Base-by-base conservation (phyloP, 2,888 invertebrate species). In the Tetanocera ferruginea region DNA sequence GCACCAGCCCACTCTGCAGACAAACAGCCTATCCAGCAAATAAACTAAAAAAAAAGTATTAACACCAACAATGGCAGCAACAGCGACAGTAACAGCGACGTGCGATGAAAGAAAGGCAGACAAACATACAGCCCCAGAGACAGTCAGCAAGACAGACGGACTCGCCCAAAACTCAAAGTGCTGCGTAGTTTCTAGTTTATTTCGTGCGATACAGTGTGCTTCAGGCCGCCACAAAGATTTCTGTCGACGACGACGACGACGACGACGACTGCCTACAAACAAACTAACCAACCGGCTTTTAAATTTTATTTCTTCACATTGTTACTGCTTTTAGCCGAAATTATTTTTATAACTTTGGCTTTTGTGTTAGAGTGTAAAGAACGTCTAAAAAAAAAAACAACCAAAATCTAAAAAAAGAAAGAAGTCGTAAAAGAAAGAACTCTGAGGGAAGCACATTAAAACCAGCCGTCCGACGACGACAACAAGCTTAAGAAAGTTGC, bases 201-300 rank as follows among this genome's bases (percentile, higher is more conserved):
- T 75, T 75, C 14, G 43, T 60, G 37, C 72, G 19, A 14, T 57
- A 57, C 43, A 9, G 34, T 8, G n/a, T 55, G 25, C 37, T 23
- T 37, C 31, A 34, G 72, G 55, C 72, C 51, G 74, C 49, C 51
- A 5, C 74, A 43, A 49, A 17, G 52, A 9, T 23, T 57, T 6
- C 19, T 31, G 62, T 25, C 25, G 31, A 28, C 19, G 19, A 17
- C 37, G 37, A 34, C 17, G 66, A n/a, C 66, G 17, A 31, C 9
- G 17, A 6, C 4, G 8, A 2, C 67, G 37, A 49, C 19, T 73
- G 49, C 19, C 52, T 66, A 66, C 75, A 51, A 75, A 51, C 66
- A 66, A 75, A 67, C 66, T 52, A 66, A 34, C 67, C 55, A 67
- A 75, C 75, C 75, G 75, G 75, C 75, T 75, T 75, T 67, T 66